Conservation (phyloP, 2,888 invertebrate species). For the Orthonevra nobilis region DNA sequence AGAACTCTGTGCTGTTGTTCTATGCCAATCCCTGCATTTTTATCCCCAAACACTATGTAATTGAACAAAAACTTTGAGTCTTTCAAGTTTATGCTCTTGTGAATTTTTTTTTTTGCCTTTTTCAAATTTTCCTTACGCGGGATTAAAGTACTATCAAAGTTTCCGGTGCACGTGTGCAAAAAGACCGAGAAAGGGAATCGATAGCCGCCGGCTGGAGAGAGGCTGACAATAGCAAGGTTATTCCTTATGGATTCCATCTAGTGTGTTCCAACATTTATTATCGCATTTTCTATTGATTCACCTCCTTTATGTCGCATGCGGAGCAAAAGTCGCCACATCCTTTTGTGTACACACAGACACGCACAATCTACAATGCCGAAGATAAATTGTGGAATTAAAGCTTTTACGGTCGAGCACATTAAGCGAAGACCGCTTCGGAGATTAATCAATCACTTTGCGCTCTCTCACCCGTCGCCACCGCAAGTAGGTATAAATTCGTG, state of each 20-base stretch:
- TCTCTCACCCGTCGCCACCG: conserved; percentile 10
- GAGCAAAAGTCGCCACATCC: conserved; percentile 42
- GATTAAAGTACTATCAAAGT: background rate
- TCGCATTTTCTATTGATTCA: conserved; percentile 61
- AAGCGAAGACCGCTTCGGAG: conserved; percentile 58
- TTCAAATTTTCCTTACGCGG: background rate
- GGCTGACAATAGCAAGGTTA: conserved; percentile 30
- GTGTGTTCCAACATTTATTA: conserved; percentile 53
- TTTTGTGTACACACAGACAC: conserved; percentile 16
- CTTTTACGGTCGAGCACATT: conserved; percentile 53
- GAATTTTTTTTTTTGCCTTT: no score
- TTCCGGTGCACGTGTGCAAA: conserved; percentile 16
- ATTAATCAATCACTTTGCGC: conserved; percentile 65
- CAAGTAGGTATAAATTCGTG: conserved; percentile 20
- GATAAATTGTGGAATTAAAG: conserved; percentile 66
- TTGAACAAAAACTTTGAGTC: no score
- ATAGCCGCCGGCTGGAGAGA: conserved; percentile 3
- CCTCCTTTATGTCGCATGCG: conserved; percentile 19
- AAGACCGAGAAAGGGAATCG: background rate
- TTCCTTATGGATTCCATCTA: conserved; percentile 55
- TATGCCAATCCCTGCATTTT: no score
- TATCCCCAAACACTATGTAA: no score
- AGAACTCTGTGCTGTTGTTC: no score
- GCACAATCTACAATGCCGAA: conserved; percentile 16
- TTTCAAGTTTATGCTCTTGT: no score